Evolutionary conservation across 2,797 vertebrate species (phyloP), one percentile per base, ranked within the genome.

Genomic region (Pogoniulus pusillus): DNA sequence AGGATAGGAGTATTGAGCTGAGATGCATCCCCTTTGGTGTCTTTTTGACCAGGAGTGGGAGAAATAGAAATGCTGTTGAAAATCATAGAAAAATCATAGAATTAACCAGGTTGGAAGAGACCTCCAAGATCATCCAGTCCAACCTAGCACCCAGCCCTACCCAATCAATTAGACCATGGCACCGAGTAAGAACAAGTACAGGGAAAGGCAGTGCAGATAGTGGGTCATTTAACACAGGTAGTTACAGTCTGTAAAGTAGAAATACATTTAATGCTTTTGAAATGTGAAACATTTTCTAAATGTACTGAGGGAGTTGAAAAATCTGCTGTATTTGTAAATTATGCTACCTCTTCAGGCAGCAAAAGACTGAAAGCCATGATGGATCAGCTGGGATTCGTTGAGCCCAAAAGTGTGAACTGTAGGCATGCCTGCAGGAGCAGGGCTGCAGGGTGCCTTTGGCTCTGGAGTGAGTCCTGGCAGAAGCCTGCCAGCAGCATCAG

Each of bases 21-120:
- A 90, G 51, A 49, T 71, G 30, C 93, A 96, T 73, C 65, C 59
- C 45, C 71, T 76, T 80, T 84, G 68, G 43, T 82, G 77, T 93
- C 73, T 66, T 47, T 47, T 47, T 47, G 3, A 43, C 20, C 10
- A n/a, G 9, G 16, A 71, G 16, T 49, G 15, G 10, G 17, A 76
- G 54, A 91, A 89, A 29, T 16, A 22, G 8, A 73, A n/a, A 65
- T 39, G 7, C 24, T 57, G 7, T 60, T 35, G 45, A 51, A 32
- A 35, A 39, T 58, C 27, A n/a, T n/a, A n/a, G n/a, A n/a, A n/a
- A n/a, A n/a, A n/a, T n/a, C n/a, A n/a, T n/a, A n/a, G n/a, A n/a
- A n/a, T n/a, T n/a, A n/a, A n/a, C n/a, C n/a, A n/a, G n/a, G n/a
- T n/a, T n/a, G n/a, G n/a, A n/a, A n/a, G n/a, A n/a, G n/a, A n/a